These are phyloP conservation scores for Amaurobius ferox DNA, from an alignment of 2,888 invertebrate genomes.

Conservation along the genomic window DNA sequence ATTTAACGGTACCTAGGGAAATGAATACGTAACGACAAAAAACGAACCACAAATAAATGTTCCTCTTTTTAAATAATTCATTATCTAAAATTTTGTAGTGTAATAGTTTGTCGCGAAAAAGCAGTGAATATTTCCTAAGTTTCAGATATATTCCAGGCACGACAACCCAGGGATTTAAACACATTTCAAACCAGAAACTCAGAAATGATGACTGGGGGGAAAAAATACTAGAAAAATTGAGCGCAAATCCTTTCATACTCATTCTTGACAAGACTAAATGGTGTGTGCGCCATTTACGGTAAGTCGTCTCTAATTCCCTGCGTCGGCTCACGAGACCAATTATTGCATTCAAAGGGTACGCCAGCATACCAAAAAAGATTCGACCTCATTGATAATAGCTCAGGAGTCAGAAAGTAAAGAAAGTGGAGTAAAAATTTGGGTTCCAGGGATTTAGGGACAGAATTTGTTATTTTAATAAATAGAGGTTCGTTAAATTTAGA, in stretches of 20 bases:
- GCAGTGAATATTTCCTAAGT: too few species aligned
- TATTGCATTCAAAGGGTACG: conserved; percentile 24
- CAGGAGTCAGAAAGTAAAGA: neutral
- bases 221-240: conserved; percentile 23
- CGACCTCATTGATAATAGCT: neutral
- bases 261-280: conserved; percentile 62
- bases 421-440: neutral
- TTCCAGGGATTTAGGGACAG: neutral
- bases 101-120: too few species aligned
- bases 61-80: too few species aligned
- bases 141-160: too few species aligned
- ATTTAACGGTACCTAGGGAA: too few species aligned
- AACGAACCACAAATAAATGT: too few species aligned
- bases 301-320: conserved; percentile 60
- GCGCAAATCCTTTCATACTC: conserved; percentile 31
- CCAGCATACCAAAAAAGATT: neutral
- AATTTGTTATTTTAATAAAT: conserved; percentile 1
- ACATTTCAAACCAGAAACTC: conserved; percentile 20
- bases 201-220: conserved; percentile 20
- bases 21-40: too few species aligned
- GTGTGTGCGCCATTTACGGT: conserved; percentile 57
- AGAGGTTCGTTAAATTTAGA: neutral
- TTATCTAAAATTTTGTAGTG: too few species aligned
- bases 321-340: conserved; percentile 54
- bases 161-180: conserved; percentile 13